Conservation (phyloP, 2,797 vertebrate species). For the Acrocephalus scirpaceus region DNA sequence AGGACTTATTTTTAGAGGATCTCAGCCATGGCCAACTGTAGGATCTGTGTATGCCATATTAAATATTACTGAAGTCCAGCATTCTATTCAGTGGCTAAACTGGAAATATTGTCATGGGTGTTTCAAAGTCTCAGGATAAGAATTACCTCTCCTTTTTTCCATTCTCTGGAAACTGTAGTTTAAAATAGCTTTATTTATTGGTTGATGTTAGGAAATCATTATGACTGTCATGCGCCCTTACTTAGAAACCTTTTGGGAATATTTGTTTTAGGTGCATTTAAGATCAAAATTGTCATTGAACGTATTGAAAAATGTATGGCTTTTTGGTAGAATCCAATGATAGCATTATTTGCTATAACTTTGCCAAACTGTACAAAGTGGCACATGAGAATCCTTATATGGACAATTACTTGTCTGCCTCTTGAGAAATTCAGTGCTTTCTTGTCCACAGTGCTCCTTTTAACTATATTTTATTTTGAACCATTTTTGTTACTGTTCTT, state of each 20-base stretch:
- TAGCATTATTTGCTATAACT: not conserved
- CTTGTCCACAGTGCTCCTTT: not conserved
- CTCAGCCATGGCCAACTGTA: not conserved
- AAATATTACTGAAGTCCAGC: not conserved
- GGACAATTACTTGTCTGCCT: not conserved
- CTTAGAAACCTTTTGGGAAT: not conserved
- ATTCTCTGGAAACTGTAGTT: not conserved
- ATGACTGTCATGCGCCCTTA: not conserved
- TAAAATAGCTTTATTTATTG: not conserved
- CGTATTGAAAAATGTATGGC: not conserved
- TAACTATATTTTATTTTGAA: not conserved
- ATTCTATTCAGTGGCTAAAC: not conserved
- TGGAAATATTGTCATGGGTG: not conserved
- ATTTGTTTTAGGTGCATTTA: not conserved
- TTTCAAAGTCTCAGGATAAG: not conserved
- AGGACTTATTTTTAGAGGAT: not conserved
- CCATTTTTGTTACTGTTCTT: not conserved
- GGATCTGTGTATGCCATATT: not conserved
- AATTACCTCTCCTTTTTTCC: not conserved
- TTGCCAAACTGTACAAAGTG: not conserved
- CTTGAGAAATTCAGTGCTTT: not conserved
- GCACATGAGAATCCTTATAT: not conserved
- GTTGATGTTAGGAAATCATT: not conserved
- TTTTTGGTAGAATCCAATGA: not conserved
- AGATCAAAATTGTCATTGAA: not conserved